Evolutionary conservation across 2,888 invertebrate genomes (phyloP), one percentile per base, ranked within the genome.

Genomic region (Mechanitis mazaeus): DNA sequence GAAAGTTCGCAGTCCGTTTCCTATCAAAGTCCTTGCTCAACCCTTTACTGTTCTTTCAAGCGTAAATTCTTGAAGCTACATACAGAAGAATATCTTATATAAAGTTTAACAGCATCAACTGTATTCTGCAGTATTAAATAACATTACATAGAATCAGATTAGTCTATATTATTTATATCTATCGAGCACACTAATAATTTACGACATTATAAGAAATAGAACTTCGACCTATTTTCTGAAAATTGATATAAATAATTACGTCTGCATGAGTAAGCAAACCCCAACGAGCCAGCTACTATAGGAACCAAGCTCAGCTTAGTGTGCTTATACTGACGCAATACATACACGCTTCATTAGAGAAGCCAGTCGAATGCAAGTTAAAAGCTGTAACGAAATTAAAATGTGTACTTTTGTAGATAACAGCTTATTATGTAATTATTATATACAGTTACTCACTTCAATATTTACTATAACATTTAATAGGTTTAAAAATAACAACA

Each of bases 291-390:
- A 50, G 50, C 50, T 28, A 50, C 2, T 50, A 50, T 31, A 9
- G 42, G 35, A 53, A 61, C 50, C 56, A 45, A 12, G 53, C 50
- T 47, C 47, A 46, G 56, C 45, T 55, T 31, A 55, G 60, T 45
- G 33, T 60, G 63, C 63, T 63, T 64, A 64, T 60, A 60, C 64
- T 59, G 50, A 58, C 60, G 63, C 62, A 64, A 64, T 63, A 64
- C 60, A 63, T 54, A 55, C 63, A 61, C 57, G 64, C 64, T 65
- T 65, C 69, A 69, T 68, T 68, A 68, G 64, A 56, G 53, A 50
- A 54, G 60, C 61, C 59, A 59, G 63, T 53, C 54, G 56, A 38
- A 45, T 46, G 46, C 50, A 54, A 61, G 55, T 3, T 28, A 45
- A 45, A 42, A 59, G 55, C 55, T 54, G 54, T 33, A 58, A 64